These are phyloP conservation scores for Oxyura jamaicensis DNA, from an alignment of 2,113 vertebrate species.

Conservation along the genomic window DNA sequence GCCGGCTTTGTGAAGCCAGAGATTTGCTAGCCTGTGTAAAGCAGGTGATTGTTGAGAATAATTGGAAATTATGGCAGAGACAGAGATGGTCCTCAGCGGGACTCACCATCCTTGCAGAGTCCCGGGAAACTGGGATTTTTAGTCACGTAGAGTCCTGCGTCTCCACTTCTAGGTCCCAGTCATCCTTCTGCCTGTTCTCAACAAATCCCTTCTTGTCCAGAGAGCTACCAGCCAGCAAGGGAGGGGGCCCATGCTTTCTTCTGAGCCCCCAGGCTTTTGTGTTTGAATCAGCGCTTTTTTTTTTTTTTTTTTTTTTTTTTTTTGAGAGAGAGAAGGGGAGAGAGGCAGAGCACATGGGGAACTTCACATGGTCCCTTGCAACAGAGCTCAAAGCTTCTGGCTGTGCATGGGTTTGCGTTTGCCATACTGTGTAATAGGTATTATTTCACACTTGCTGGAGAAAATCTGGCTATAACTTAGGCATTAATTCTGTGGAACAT, in stretches of 20 bases:
- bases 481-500: neutral
- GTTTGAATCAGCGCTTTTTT: neutral
- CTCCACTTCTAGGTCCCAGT: neutral
- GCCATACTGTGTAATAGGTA: neutral
- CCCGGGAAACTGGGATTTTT: neutral
- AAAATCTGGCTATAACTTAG: neutral
- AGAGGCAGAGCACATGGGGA: neutral
- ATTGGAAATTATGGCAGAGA: neutral
- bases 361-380: fast-evolving
- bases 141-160: neutral
- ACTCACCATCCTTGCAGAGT: neutral
- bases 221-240: neutral
- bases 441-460: neutral
- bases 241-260: neutral
- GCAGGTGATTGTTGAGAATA: neutral
- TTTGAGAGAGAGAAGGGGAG: too few relatives aligned
- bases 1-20: neutral
- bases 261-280: too few relatives aligned
- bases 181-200: neutral
- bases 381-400: neutral
- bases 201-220: neutral
- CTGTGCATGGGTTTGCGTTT: neutral
- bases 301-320: too few relatives aligned
- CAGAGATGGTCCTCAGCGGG: neutral
- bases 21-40: too few relatives aligned